Base-by-base conservation (phyloP, 2,888 invertebrate genomes). In the Parnassius apollo region DNA sequence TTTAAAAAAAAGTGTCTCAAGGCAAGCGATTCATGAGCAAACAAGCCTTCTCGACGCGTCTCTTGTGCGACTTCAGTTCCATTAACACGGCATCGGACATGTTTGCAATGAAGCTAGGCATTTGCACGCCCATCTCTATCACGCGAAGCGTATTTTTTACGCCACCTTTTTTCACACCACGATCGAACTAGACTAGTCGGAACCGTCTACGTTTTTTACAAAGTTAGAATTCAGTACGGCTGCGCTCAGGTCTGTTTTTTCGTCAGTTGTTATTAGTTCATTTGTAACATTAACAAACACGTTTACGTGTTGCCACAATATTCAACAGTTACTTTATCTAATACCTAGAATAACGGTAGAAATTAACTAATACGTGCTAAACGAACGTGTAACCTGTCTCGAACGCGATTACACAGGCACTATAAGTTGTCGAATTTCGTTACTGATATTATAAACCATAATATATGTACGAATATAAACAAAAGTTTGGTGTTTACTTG, bases 181-280 rank as follows among this genome's bases (percentile, higher is more conserved):
- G 56, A 54, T 18, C 65, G 53, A 68, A 68, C 67, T 69, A 74
- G 75, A 75, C 75, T 62, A 57, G 64, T 64, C 65, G 75, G 74
- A 71, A 74, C 73, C 74, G 62, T 48, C 61, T 42, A 52, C 12
- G 9, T 53, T 66, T 68, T 69, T 49, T 64, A 42, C 9, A 44
- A 12, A 13, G 9, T 48, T 54, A 52, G 49, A 58, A 53, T 54
- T 62, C 44, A 9, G 4, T 2, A 48, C 10, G 7, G 45, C 45
- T 12, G n/a, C 12, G 45, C n/a, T 53, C 59, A 8, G 53, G 58
- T 35, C 46, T n/a, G 57, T 57, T 35, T 57, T 55, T 46, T 56
- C 56, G 44, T 51, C 52, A 25, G 52, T 9, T 44, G 11, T 25
- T 25, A 52, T 52, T 52, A 52, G 10, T 25, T 25, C 25, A 52